Evolutionary conservation across 2,888 invertebrate species (phyloP).

Genomic region (Endotricha flammealis): DNA sequence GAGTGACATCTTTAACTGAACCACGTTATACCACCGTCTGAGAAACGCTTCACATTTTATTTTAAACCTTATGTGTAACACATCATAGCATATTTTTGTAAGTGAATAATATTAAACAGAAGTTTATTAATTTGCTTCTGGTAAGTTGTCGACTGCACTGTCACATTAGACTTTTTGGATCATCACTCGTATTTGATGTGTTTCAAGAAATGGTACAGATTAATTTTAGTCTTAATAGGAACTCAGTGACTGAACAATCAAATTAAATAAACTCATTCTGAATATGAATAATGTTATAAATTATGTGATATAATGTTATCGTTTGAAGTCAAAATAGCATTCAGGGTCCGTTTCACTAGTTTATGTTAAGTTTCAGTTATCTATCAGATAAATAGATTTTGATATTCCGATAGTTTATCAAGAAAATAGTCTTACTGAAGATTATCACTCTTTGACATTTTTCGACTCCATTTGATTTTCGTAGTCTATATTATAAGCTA

Average conservation of each 20-base stretch:
- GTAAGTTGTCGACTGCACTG: constrained; percentile 63
- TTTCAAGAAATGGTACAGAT: constrained; percentile 59
- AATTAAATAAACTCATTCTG: no score
- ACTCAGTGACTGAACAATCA: constrained; percentile 27
- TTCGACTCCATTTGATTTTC: no score
- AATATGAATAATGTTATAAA: no score
- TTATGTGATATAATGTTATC: no score
- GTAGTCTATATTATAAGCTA: no score
- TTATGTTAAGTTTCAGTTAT: no score
- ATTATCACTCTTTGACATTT: no score
- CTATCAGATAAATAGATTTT: no score
- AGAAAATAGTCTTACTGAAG: no score
- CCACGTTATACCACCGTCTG: constrained; percentile 25
- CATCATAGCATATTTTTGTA: constrained; percentile 12
- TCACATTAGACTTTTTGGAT: constrained; percentile 62
- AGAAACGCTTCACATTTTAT: constrained; percentile 7
- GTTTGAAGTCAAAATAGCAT: no score
- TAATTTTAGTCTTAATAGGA: constrained; percentile 64
- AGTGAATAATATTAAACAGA: constrained; percentile 2
- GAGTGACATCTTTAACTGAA: constrained; percentile 69
- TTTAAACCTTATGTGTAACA: constrained; percentile 21
- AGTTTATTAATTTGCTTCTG: constrained; percentile 32
- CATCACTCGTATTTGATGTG: constrained; percentile 65
- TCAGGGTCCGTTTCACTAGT: no score
- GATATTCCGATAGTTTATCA: no score